Evolutionary conservation across 2,113 vertebrate genomes (phyloP), one percentile per base, ranked within the genome.

Genomic region (Paratilapia polleni): DNA sequence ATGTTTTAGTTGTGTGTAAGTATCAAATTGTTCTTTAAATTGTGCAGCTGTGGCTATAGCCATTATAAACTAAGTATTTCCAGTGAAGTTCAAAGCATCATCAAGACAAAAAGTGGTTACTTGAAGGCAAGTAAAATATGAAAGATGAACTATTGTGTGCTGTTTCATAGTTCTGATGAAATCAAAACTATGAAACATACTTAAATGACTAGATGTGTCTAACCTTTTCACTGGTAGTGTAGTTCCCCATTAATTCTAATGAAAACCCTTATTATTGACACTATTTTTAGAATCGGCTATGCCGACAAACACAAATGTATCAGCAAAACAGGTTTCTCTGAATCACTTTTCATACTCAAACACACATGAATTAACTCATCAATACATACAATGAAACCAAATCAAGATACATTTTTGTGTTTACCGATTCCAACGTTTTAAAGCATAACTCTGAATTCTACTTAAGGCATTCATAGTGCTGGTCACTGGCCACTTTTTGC

Each of bases 241-340:
- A 31, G 28, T 3, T 64, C 7, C 36, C 36, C 36, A 43, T 66
- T 10, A 24, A 24, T 7, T n/a, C 38, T 66, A 1, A 1, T 49
- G 5, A 49, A 49, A 49, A 17, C 6, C 15, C 15, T 49, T 15
- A 49, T 49, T 15, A 43, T 14, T 66, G n/a, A 24, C 4, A 38
- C 0, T 43, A 24, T 24, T 43, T 24, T 9, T 0, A 14, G 14
- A 64, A 64, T n/a, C 36, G 34, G 31, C n/a, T 13, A 62, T 36
- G 34, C 22, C n/a, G n/a, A 38, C 62, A n/a, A n/a, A 38, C 34
- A 31, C 20, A 63, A 63, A 63, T 22, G n/a, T 36, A 66, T 43
- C 63, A 43, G n/a, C 4, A 43, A 68, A 68, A 26, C 2, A 68
- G 41, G 64, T 70, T 49, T 47, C 43, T 47, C 13, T 47, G 13